Evolutionary conservation across 2,888 invertebrate genomes (phyloP), one percentile per base, ranked within the genome.

Genomic region (Andrena bicolor): DNA sequence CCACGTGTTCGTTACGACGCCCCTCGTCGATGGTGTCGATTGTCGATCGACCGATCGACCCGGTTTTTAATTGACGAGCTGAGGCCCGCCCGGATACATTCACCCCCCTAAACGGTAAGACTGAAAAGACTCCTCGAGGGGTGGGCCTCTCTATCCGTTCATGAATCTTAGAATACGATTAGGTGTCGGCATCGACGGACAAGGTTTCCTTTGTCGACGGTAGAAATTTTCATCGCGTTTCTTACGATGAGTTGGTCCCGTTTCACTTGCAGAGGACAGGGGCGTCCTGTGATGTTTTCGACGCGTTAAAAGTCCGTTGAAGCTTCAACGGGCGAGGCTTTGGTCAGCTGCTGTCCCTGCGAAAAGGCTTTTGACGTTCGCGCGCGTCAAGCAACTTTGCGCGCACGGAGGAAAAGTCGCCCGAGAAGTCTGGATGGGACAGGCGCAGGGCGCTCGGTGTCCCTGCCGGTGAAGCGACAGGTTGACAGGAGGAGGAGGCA

Each of bases 41-140:
- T 20, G 20, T 60, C 13, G 4, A 74, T 77, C 69, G 77, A 77
- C 68, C 56, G 68, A 80, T 79, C 63, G 63, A 60, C 58, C 32
- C 49, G 74, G 74, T 75, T 72, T 48, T 63, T 61, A 58, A 85
- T 77, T 13, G 61, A 63, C 30, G 60, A 73, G 75, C 23, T 48
- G 61, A 82, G 84, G 81, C 84, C 85, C 85, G 88, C 78, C 78
- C 80, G 66, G 26, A 53, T 66, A 74, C 73, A 63, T 68, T 76
- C 71, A 71, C 72, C 71, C 83, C 83, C 83, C 73, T 30, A 83
- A 88, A 89, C 78, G 78, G 80, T 86, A 91, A 91, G 91, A 91
- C 91, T 91, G 91, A 91, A 84, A 86, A 78, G 85, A 87, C 80
- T 87, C 75, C 68, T 75, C 73, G 35, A 72, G 63, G 79, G 85